Evolutionary conservation across 2,113 vertebrate genomes (phyloP).

Genomic region (Entosphenus tridentatus): DNA sequence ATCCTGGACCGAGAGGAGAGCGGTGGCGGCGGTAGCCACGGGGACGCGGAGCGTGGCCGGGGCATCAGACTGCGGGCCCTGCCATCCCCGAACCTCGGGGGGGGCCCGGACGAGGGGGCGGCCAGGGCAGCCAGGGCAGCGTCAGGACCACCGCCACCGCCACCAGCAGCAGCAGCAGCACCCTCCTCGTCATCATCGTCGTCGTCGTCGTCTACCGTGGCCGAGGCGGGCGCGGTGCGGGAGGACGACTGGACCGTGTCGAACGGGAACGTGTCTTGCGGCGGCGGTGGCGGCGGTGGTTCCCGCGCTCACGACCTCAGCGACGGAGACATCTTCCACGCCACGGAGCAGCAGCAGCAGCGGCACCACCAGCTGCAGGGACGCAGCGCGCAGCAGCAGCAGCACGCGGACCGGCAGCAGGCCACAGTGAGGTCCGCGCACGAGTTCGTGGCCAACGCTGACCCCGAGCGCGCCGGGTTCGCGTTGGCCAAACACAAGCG

Average conservation of each 20-base stretch:
- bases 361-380: slow-evolving; percentile 19
- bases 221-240: slow-evolving; percentile 14
- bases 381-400: not conserved
- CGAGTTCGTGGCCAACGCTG: not conserved
- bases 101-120: too few species aligned
- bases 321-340: slow-evolving; percentile 17
- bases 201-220: slow-evolving; percentile 13
- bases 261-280: slow-evolving; percentile 15
- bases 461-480: not conserved
- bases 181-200: too few species aligned
- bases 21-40: slow-evolving; percentile 18
- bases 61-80: not conserved
- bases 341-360: slow-evolving; percentile 13
- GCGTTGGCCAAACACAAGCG: not conserved
- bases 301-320: slow-evolving; percentile 14
- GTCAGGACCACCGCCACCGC: too few species aligned
- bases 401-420: not conserved
- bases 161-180: not conserved
- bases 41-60: slow-evolving; percentile 15
- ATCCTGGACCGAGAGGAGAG: slow-evolving; percentile 4
- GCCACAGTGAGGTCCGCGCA: not conserved
- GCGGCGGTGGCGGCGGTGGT: slow-evolving; percentile 19
- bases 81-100: too few species aligned
- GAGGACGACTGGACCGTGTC: slow-evolving; percentile 13
- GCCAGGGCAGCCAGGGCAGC: too few species aligned